Base-by-base conservation (phyloP, 2,797 vertebrate species). In the Acridotheres tristis region DNA sequence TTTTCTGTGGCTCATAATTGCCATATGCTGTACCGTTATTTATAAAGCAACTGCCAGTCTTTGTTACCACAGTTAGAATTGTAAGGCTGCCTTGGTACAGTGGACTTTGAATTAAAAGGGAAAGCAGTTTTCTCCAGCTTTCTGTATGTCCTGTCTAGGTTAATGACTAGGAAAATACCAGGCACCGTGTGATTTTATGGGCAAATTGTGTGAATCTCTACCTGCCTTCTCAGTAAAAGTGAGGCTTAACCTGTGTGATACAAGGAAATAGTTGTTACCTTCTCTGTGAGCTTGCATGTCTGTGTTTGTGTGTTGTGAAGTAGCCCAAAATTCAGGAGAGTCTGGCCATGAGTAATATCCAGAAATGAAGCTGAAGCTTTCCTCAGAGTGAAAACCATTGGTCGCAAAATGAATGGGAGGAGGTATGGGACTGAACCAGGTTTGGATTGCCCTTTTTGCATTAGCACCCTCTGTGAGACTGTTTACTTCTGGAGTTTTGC, bases 41-140 rank as follows among this genome's bases (percentile, higher is more conserved):
- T 69, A 38, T 76, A 82, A 96, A 93, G 87, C 40, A 84, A 81
- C 82, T 83, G 87, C 73, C 85, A 75, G 72, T 78, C 69, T 73
- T 87, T 78, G 63, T 88, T 90, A 72, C 58, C 88, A 75, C 66
- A 77, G 34, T 89, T 89, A 72, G 47, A 89, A 83, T 62, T 36
- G 14, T 54, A 75, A 36, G 19, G 38, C 36, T 80, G 21, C 48
- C 54, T 87, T 88, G 66, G 50, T 79, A 78, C 58, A 55, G 30
- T 38, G 36, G 36, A 40, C 54, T 83, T 61, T 17, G 6, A 81
- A 72, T 68, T 47, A n/a, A 51, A 84, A 71, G 8, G 11, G 4
- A 7, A 15, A 74, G 30, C 67, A 42, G 11, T 11, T 90, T 92
- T 66, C 62, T 92, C 69, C 42, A 81, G 48, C 23, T 95, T 93